These are phyloP conservation scores for Ranitomeya variabilis DNA, from an alignment of 2,113 vertebrate genomes.

Conservation along the genomic window DNA sequence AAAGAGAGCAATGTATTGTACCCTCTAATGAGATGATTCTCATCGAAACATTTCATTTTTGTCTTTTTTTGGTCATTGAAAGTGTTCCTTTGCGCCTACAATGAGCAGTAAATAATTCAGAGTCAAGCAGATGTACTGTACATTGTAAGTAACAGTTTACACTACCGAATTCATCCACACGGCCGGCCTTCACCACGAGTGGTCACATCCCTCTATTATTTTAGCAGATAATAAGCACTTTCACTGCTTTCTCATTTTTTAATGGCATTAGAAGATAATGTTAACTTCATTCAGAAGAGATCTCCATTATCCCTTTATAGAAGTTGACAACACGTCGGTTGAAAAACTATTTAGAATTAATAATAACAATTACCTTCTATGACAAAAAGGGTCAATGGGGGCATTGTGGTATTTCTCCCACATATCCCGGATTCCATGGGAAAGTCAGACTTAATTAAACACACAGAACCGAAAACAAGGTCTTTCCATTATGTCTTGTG, in stretches of 20 bases:
- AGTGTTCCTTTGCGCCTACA: neutral
- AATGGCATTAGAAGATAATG: slow-evolving; percentile 1
- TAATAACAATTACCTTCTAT: slow-evolving; percentile 21
- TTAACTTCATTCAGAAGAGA: neutral
- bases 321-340: neutral
- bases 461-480: slow-evolving; percentile 16
- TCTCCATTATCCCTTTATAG: neutral
- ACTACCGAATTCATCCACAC: neutral
- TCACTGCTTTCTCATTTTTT: neutral
- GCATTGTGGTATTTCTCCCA: slow-evolving; percentile 20
- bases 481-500: slow-evolving; percentile 12
- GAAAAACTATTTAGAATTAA: slow-evolving; percentile 19
- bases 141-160: neutral
- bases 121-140: neutral
- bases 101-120: neutral
- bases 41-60: neutral
- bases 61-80: neutral
- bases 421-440: slow-evolving; percentile 40
- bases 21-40: neutral
- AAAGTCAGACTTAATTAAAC: slow-evolving; percentile 45
- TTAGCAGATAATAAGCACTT: slow-evolving; percentile 3
- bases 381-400: slow-evolving; percentile 14
- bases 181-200: neutral
- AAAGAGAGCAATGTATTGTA: neutral
- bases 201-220: neutral